Percentiles rank a stretch among this genome's conserved stretches.
Evolutionary conservation across 1,140 invertebrate genomes (phyloP).

Genomic region (Leptopilina boulardi): DNA sequence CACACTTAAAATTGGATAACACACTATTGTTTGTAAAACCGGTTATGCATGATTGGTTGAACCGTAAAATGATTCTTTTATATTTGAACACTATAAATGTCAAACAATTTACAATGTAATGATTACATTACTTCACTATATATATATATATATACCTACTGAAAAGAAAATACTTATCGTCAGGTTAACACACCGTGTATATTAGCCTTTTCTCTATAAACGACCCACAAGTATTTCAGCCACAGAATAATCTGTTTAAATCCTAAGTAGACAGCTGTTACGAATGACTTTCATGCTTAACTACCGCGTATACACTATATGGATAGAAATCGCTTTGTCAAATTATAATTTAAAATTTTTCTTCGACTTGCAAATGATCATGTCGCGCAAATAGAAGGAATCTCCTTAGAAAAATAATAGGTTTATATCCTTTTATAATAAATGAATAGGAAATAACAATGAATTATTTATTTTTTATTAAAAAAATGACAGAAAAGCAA

Average conservation of each 20-base stretch:
- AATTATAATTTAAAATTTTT: constrained; percentile 10
- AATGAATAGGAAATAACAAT: too few relatives aligned
- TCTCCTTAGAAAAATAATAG: too few relatives aligned
- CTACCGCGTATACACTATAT: background rate
- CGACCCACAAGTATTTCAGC: background rate
- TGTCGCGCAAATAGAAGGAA: background rate
- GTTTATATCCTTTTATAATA: too few relatives aligned
- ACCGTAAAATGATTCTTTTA: background rate
- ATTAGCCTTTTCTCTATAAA: background rate
- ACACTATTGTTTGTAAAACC: background rate
- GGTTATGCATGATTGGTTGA: background rate
- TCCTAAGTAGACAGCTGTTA: background rate
- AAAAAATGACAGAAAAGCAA: too few relatives aligned
- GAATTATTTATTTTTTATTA: too few relatives aligned
- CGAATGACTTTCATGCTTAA: background rate
- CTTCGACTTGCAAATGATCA: background rate
- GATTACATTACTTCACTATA: background rate
- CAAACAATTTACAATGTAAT: constrained; percentile 24
- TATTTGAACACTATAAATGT: constrained; percentile 9
- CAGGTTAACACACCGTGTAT: background rate
- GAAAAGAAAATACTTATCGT: background rate
- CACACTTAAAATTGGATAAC: background rate
- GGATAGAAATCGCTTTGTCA: background rate
- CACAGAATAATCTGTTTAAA: constrained; percentile 16
- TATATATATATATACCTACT: too few relatives aligned